Conservation (phyloP, 1,140 invertebrate species). For the Melanaphis sacchari region DNA sequence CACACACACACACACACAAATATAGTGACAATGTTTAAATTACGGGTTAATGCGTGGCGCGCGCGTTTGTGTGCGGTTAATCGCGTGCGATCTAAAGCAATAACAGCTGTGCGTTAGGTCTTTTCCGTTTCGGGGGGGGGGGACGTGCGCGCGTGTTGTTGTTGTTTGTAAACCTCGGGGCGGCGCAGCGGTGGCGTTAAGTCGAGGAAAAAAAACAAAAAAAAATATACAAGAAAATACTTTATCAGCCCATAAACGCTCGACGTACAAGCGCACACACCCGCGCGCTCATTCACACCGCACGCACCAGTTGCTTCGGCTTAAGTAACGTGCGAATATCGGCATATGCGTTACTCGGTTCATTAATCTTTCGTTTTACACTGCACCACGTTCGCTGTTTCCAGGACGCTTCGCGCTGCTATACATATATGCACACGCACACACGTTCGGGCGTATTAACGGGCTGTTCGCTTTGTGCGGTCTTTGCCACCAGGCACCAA, state of each 20-base stretch:
- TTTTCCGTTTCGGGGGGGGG: neutral
- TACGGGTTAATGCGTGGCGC: neutral
- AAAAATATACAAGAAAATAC: slow-evolving; percentile 1
- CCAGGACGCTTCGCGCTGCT: neutral
- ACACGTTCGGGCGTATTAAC: neutral
- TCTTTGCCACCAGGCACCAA: neutral
- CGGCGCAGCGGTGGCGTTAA: neutral
- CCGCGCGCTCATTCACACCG: neutral
- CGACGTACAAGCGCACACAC: neutral
- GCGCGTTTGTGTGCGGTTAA: neutral
- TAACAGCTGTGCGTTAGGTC: neutral
- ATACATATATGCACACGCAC: neutral
- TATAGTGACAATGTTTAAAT: neutral
- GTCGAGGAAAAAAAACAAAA: neutral
- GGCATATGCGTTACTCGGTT: slow-evolving; percentile 53
- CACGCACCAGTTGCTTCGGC: slow-evolving; percentile 57
- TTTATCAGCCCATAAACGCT: slow-evolving; percentile 38
- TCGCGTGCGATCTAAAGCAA: neutral
- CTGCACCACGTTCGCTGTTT: neutral
- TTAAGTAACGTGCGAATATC: slow-evolving; percentile 56
- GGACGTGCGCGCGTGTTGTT: neutral
- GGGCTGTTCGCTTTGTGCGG: neutral
- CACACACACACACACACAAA: neutral
- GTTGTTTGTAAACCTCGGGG: neutral
- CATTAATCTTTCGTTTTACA: slow-evolving; percentile 56